A percentile compares a stretch with the other conserved stretches of the same genome.
Evolutionary conservation across 2,113 vertebrate species (phyloP).

Genomic region (Tetrax tetrax): DNA sequence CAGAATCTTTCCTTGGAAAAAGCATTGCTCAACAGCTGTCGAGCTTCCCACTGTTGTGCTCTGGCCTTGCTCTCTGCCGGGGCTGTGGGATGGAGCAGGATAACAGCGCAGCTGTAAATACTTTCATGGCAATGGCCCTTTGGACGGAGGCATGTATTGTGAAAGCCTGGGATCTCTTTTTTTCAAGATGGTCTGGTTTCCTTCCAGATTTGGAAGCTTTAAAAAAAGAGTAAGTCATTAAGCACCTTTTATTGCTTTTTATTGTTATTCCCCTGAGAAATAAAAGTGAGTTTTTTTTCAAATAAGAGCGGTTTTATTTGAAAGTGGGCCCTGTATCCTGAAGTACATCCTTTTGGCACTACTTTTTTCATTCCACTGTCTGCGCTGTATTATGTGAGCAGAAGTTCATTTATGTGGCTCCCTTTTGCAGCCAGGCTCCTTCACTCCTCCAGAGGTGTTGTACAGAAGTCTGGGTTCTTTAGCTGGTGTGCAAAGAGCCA

Average conservation of each 20-base stretch:
- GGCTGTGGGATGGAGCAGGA: not conserved
- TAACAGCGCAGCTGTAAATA: constrained; percentile 16
- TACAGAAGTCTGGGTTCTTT: no score
- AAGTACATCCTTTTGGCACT: not conserved
- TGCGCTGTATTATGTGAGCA: not conserved
- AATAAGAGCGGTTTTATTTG: not conserved
- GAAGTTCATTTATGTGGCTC: not conserved
- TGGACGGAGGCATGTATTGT: not conserved
- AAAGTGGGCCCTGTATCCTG: not conserved
- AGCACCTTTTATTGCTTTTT: constrained; percentile 40
- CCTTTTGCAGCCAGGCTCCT: not conserved
- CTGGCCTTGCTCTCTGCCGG: not conserved
- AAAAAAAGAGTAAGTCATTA: constrained; percentile 17
- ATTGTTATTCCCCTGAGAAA: constrained; percentile 10
- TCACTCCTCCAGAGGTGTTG: not conserved
- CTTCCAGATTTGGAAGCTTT: constrained; percentile 22
- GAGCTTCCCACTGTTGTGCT: not conserved
- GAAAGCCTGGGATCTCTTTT: constrained; percentile 15
- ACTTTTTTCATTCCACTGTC: not conserved
- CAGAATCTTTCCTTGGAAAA: not conserved
- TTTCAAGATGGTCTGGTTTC: constrained; percentile 6
- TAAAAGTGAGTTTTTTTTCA: not conserved
- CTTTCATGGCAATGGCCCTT: not conserved
- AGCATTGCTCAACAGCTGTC: not conserved
- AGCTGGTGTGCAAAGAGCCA: no score